These are phyloP conservation scores for Melinaea marsaeus DNA, from an alignment of 2,888 invertebrate species.

Conservation along the genomic window DNA sequence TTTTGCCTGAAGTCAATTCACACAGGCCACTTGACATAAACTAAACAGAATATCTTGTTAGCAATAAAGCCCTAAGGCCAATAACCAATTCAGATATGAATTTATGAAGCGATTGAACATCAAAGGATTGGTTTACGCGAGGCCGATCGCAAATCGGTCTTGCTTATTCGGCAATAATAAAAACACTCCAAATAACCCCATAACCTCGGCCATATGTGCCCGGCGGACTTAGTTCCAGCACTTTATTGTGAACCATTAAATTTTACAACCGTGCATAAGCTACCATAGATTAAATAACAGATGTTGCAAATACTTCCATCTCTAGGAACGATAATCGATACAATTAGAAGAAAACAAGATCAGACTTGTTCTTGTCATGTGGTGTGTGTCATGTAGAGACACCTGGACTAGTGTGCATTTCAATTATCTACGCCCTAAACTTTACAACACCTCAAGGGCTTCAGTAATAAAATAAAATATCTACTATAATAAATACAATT, in stretches of 20 bases:
- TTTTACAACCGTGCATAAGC: slow-evolving; percentile 67
- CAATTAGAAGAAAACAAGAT: not conserved
- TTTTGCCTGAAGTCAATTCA: not conserved
- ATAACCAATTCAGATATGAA: slow-evolving; percentile 14
- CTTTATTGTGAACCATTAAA: slow-evolving; percentile 73
- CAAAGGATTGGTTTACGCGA: slow-evolving; percentile 23
- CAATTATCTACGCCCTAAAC: no score
- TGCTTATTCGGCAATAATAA: slow-evolving; percentile 39
- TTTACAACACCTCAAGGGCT: no score
- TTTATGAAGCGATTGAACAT: slow-evolving; percentile 20
- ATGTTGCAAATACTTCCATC: not conserved
- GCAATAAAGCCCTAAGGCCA: slow-evolving; percentile 1
- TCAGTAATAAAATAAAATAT: no score
- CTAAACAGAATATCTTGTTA: slow-evolving; percentile 4
- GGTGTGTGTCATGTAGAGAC: slow-evolving; percentile 2
- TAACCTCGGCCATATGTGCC: slow-evolving; percentile 38
- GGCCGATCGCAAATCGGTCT: slow-evolving; percentile 23
- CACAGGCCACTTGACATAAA: not conserved
- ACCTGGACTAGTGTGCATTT: not conserved
- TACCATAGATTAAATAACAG: slow-evolving; percentile 36
- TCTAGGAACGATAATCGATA: not conserved
- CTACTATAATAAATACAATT: no score
- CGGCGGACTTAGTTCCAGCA: slow-evolving; percentile 60
- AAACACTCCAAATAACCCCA: slow-evolving; percentile 35
- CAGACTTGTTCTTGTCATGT: not conserved